Evolutionary conservation across 2,888 invertebrate species (phyloP).

Genomic region (Pammene fasciana): DNA sequence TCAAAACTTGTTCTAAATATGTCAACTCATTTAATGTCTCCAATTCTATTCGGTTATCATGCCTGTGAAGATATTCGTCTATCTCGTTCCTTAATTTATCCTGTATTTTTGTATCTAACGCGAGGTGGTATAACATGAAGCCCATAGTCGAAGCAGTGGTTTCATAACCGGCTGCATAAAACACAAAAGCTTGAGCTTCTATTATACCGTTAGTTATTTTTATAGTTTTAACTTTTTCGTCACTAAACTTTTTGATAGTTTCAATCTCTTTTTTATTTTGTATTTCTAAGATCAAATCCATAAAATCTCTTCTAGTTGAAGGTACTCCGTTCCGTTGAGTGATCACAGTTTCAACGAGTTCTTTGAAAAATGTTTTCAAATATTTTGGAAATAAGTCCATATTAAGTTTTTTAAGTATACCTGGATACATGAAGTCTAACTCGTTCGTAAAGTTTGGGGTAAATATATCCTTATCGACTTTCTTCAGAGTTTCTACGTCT

Average conservation of each 20-base stretch:
- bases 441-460: constrained; percentile 35
- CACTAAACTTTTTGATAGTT: neutral
- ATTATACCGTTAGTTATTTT: constrained; percentile 54
- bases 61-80: constrained; percentile 4
- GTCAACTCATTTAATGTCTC: constrained; percentile 16
- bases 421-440: constrained; percentile 58
- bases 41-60: constrained; percentile 2
- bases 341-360: constrained; percentile 51
- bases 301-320: constrained; percentile 57
- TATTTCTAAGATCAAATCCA: constrained; percentile 61
- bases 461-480: constrained; percentile 64
- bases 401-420: constrained; percentile 54
- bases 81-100: constrained; percentile 45
- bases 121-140: constrained; percentile 60
- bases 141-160: constrained; percentile 64
- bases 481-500: constrained; percentile 44
- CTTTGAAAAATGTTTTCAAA: constrained; percentile 51
- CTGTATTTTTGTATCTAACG: constrained; percentile 61
- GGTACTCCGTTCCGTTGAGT: constrained; percentile 55
- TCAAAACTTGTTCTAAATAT: constrained; percentile 17
- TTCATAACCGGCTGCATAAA: constrained; percentile 69
- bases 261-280: constrained; percentile 51
- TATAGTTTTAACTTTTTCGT: constrained; percentile 37
- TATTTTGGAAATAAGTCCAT: constrained; percentile 50
- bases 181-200: constrained; percentile 58